phyloP scores from a whole-genome alignment of 2,888 invertebrate species.

The Sicus ferrugineus region DNA sequence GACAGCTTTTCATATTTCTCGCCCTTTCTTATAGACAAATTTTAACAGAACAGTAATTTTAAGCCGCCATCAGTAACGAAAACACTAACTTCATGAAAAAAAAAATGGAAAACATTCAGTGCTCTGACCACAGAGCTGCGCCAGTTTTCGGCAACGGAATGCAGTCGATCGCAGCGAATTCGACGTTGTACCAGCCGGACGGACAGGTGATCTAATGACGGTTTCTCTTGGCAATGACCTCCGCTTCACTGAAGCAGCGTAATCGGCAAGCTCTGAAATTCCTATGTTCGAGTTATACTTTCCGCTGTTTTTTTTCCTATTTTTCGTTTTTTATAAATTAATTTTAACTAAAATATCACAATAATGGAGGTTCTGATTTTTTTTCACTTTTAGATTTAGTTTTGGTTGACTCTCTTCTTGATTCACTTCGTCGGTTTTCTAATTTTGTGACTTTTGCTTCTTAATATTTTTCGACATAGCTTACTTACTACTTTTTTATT shows the following conservation, averaged over 20 bases:
- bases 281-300: not conserved
- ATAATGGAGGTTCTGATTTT: too few relatives aligned
- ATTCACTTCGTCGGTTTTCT: constrained; percentile 3
- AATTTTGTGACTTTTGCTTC: constrained; percentile 7
- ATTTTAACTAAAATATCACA: constrained; percentile 7
- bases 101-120: not conserved
- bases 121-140: not conserved
- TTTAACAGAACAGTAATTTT: not conserved
- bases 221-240: constrained; percentile 32
- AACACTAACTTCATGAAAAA: not conserved
- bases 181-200: constrained; percentile 1
- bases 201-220: constrained; percentile 5
- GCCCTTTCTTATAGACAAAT: not conserved
- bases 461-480: constrained; percentile 12
- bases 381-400: constrained; percentile 22
- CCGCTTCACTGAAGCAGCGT: constrained; percentile 12
- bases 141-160: not conserved
- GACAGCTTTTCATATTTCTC: too few relatives aligned
- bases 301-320: not conserved
- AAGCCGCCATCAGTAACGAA: not conserved
- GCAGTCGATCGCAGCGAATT: constrained; percentile 9
- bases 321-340: not conserved
- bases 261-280: not conserved
- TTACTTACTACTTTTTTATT: constrained; percentile 16
- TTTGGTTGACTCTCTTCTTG: constrained; percentile 5